A percentile compares a stretch with the other conserved stretches of the same genome.
phyloP scores from a whole-genome alignment of 2,888 invertebrate species.

The Nowickia ferox region DNA sequence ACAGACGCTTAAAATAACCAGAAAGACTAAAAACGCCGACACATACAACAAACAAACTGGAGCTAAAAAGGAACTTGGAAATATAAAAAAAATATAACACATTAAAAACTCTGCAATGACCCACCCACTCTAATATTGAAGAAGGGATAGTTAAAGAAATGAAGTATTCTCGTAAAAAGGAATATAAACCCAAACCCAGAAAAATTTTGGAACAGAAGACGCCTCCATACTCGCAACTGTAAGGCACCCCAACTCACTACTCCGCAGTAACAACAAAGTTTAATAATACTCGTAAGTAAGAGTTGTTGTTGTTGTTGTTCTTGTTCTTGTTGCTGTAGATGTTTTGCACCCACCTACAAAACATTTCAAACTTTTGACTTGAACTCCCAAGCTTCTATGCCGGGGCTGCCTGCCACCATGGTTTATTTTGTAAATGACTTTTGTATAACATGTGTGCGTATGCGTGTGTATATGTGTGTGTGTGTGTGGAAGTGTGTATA shows the following conservation, averaged over 20 bases:
- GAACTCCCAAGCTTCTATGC: conserved; percentile 53
- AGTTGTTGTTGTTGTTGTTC: conserved; percentile 26
- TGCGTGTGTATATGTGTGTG: neutral
- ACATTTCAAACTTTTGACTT: conserved; percentile 66
- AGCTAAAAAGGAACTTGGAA: conserved; percentile 2
- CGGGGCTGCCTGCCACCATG: conserved; percentile 9
- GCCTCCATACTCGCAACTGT: neutral
- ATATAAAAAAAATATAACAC: conserved; percentile 34
- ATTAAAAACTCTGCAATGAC: conserved; percentile 63
- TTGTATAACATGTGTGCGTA: conserved; percentile 13
- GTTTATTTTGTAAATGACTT: conserved; percentile 65
- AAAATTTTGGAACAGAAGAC: conserved; percentile 14
- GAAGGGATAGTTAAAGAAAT: conserved; percentile 54
- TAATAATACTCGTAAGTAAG: conserved; percentile 59
- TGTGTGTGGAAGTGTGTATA: conserved; percentile 2
- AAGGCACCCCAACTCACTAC: conserved; percentile 21
- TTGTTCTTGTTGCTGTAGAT: conserved; percentile 20
- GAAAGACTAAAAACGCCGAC: conserved; percentile 15
- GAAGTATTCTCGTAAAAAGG: conserved; percentile 29
- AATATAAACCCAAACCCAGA: conserved; percentile 24
- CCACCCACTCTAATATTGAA: conserved; percentile 54
- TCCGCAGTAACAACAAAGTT: conserved; percentile 47
- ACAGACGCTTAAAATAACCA: conserved; percentile 1
- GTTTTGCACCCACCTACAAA: conserved; percentile 73
- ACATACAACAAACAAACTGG: conserved; percentile 4